These are phyloP conservation scores for Yasuhikotakia modesta DNA, from an alignment of 2,797 vertebrate species.

Conservation along the genomic window DNA sequence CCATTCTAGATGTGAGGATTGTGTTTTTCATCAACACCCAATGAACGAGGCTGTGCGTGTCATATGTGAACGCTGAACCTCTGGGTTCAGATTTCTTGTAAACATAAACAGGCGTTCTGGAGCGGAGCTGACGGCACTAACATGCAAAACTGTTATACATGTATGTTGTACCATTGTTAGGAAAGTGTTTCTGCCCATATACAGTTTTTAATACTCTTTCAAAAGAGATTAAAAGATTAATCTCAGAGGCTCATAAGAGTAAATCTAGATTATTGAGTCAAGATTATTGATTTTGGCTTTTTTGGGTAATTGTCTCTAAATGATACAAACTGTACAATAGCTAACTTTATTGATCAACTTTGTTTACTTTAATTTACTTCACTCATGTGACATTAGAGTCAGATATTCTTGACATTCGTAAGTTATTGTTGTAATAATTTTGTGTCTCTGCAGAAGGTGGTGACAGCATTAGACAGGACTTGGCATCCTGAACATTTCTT, in stretches of 20 bases:
- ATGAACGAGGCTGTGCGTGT: conserved; percentile 3
- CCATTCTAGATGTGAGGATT: conserved; percentile 63
- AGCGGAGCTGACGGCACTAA: no score
- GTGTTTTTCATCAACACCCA: conserved; percentile 4
- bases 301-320: no score
- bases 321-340: no score
- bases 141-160: no score
- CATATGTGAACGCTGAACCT: conserved; percentile 1
- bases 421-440: background rate
- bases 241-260: no score
- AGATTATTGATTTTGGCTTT: no score
- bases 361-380: no score
- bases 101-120: conserved; percentile 17
- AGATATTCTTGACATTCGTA: background rate
- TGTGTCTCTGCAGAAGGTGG: conserved; percentile 86
- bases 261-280: no score
- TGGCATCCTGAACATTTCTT: conserved; percentile 99
- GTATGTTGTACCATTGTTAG: background rate
- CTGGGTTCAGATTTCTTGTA: conserved; percentile 21
- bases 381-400: no score
- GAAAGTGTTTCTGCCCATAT: background rate
- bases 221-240: no score
- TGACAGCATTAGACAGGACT: conserved; percentile 93
- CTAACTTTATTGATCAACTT: no score
- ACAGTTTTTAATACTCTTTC: background rate